Evolutionary conservation across 2,797 vertebrate species (phyloP), one percentile per base, ranked within the genome.

Genomic region (Triplophysa yarkandensis): DNA sequence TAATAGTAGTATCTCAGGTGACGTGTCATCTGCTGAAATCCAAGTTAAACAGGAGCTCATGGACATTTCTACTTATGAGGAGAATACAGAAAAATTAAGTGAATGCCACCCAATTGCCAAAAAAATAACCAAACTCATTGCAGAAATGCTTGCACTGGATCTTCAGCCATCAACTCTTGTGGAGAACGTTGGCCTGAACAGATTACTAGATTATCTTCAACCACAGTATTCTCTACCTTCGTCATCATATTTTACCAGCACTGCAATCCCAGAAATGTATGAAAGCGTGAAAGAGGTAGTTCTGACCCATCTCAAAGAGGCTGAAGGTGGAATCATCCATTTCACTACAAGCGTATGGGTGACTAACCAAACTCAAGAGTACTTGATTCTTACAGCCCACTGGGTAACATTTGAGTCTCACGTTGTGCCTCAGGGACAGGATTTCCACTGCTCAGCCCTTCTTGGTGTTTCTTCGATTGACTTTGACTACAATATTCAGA

Each of bases 61-160:
- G 78, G 91, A 92, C 44, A 85, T 92, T 3, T 82, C 94, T 54
- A 84, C 92, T 79, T 93, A 91, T 75, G 90, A 92, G n/a, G 92
- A 94, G 85, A 90, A 81, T 82, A 85, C 74, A 76, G 93, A 95
- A 73, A 94, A 91, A 86, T 94, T 96, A 79, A 94, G 93, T 76
- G 94, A 97, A 82, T 90, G 92, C 89, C 95, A 98, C 88, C 95
- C 95, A 76, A 93, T 95, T 93, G 95, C 97, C 95, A 96, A 96
- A 95, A 98, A 95, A 91, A 96, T 98, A 78, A 99, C 96, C 77
- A 95, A 93, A 92, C 95, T 98, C 84, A 84, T 99, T 46, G 94
- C 96, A 0, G 98, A 99, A 93, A 98, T 99, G 96, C 95, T 99
- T 88, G 95, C 96, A 92, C 94, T 98, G 89, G 97, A 98, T 91